phyloP scores from a whole-genome alignment of 2,797 vertebrate genomes.

The Tenualosa ilisha region DNA sequence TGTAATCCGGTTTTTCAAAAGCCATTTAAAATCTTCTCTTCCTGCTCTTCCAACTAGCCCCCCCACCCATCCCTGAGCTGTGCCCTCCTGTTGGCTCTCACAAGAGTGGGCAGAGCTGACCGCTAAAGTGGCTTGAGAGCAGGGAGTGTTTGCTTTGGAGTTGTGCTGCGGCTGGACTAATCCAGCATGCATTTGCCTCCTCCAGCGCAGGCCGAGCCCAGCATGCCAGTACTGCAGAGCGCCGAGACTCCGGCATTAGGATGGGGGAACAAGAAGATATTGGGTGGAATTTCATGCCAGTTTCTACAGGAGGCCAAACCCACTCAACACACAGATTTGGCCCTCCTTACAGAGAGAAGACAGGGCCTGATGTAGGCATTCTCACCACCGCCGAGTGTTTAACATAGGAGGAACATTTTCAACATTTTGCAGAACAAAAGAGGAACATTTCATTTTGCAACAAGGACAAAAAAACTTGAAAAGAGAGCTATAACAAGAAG shows the following conservation, averaged over 20 bases:
- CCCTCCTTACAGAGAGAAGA: not conserved
- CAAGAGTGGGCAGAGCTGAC: conserved; percentile 43
- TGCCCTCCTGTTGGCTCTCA: not conserved
- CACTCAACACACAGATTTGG: not conserved
- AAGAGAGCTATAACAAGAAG: too few species aligned
- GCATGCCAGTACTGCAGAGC: not conserved
- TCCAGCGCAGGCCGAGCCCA: not conserved
- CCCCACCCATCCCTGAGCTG: not conserved
- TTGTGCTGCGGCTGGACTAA: conserved; percentile 40
- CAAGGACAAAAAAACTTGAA: too few species aligned
- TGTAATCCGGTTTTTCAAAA: conserved; percentile 54
- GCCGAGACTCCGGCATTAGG: not conserved
- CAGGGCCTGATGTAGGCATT: not conserved
- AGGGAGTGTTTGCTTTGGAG: conserved; percentile 50
- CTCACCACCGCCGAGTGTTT: not conserved
- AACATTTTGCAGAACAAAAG: too few species aligned
- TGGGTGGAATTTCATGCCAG: conserved; percentile 39
- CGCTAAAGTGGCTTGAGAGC: conserved; percentile 34
- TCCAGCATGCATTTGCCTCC: conserved; percentile 51
- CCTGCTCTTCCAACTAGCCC: not conserved
- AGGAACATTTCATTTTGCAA: too few species aligned
- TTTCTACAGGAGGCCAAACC: conserved; percentile 33
- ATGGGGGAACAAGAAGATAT: not conserved
- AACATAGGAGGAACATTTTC: too few species aligned
- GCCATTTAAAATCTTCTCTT: conserved; percentile 45